Conservation (phyloP, 2,888 invertebrate species). For the Caenorhabditis sp. region DNA sequence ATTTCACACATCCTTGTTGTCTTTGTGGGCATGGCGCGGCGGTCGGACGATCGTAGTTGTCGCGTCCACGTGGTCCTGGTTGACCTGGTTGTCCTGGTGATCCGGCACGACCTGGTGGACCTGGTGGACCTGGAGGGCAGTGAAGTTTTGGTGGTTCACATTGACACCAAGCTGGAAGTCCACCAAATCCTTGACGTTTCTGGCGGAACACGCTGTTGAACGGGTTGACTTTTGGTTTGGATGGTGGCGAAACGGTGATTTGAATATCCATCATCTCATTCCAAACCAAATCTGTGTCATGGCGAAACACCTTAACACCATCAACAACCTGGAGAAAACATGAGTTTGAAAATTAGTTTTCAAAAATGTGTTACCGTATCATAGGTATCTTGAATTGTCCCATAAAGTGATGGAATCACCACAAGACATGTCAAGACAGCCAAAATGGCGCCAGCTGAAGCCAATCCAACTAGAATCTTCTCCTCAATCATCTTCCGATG, state of each 20-base stretch:
- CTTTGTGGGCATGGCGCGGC: conserved; percentile 57
- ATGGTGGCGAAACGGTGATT: conserved; percentile 65
- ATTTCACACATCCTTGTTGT: conserved; percentile 49
- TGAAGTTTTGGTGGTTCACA: conserved; percentile 64
- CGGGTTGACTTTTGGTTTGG: conserved; percentile 57
- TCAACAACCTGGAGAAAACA: conserved; percentile 40
- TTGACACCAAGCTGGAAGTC: conserved; percentile 67
- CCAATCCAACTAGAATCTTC: too few species aligned
- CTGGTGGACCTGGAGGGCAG: conserved; percentile 59
- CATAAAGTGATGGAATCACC: too few species aligned
- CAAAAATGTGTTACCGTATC: too few species aligned
- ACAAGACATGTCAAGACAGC: too few species aligned
- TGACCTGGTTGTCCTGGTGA: conserved; percentile 44
- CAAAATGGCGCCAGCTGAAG: too few species aligned
- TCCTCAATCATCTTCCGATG: too few species aligned
- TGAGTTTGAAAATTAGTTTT: too few species aligned
- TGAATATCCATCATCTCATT: conserved; percentile 67
- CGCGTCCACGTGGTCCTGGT: conserved; percentile 54
- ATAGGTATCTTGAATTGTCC: too few species aligned
- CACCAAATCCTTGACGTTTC: conserved; percentile 57
- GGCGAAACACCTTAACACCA: conserved; percentile 64
- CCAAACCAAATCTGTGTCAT: conserved; percentile 67
- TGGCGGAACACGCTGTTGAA: conserved; percentile 67
- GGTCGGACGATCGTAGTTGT: conserved; percentile 54
- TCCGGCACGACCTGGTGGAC: conserved; percentile 59